Percentiles rank a stretch among this genome's conserved stretches.
Evolutionary conservation across 2,888 invertebrate species (phyloP).

Genomic region (Patella ulyssiponensis): DNA sequence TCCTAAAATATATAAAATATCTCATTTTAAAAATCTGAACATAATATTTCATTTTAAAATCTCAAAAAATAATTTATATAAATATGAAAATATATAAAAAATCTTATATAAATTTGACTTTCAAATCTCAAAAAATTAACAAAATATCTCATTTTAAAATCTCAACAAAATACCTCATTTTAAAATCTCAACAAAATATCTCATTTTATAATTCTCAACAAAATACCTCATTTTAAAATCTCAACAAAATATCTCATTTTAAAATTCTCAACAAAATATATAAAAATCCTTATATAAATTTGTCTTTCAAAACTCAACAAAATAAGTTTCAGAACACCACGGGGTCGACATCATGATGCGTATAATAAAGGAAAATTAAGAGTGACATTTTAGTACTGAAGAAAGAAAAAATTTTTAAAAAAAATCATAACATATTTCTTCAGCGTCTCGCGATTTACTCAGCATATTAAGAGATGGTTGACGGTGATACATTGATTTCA

Average conservation of each 20-base stretch:
- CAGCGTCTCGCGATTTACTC: neutral
- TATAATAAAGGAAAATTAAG: too few species aligned
- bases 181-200: neutral
- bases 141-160: neutral
- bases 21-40: neutral
- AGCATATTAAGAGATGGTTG: neutral
- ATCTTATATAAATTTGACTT: neutral
- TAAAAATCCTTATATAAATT: too few species aligned
- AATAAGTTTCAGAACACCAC: too few species aligned
- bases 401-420: too few species aligned
- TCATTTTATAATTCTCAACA: neutral
- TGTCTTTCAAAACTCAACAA: too few species aligned
- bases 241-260: neutral
- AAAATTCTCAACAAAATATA: neutral
- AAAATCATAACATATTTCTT: neutral
- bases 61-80: neutral
- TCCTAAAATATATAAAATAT: slow-evolving; percentile 48
- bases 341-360: too few species aligned
- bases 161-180: neutral
- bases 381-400: too few species aligned
- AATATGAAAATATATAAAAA: neutral
- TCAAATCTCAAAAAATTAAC: neutral
- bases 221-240: too few species aligned
- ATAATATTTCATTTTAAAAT: neutral
- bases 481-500: too few species aligned